Evolutionary conservation across 1,140 invertebrate species (phyloP).

Genomic region (Pomacea maculata): DNA sequence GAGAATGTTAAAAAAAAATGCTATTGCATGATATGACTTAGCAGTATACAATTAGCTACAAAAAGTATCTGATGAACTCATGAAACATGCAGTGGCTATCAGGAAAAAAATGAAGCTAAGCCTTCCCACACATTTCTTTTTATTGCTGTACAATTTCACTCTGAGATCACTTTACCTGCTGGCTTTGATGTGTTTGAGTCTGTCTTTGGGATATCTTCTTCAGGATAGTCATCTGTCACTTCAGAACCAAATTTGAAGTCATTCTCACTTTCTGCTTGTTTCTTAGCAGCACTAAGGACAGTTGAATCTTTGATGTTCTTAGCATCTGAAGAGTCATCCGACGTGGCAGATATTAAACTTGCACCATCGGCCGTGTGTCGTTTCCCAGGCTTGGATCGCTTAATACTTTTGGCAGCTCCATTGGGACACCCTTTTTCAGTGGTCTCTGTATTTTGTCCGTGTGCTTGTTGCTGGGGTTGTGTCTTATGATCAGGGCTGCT

Average conservation of each 20-base stretch:
- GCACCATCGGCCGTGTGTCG: constrained; percentile 5
- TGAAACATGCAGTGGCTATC: not conserved
- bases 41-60: too few species aligned
- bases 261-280: constrained; percentile 1
- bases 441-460: not conserved
- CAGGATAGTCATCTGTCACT: constrained; percentile 13
- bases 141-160: too few species aligned
- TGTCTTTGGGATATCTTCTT: constrained; percentile 10
- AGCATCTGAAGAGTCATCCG: constrained; percentile 5
- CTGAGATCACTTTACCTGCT: too few species aligned
- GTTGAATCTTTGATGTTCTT: constrained; percentile 6
- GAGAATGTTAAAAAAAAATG: too few species aligned
- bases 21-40: too few species aligned
- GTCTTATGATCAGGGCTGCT: not conserved
- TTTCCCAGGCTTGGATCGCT: constrained; percentile 8
- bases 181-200: not conserved
- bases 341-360: not conserved
- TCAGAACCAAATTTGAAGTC: constrained; percentile 11
- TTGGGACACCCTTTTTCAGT: constrained; percentile 8
- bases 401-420: constrained; percentile 10
- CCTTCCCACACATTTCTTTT: not conserved
- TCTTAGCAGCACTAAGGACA: constrained; percentile 13
- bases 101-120: not conserved
- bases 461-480: too few species aligned
- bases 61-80: too few species aligned